phyloP scores from a whole-genome alignment of 2,797 vertebrate genomes.

The Pangasius krempfi region DNA sequence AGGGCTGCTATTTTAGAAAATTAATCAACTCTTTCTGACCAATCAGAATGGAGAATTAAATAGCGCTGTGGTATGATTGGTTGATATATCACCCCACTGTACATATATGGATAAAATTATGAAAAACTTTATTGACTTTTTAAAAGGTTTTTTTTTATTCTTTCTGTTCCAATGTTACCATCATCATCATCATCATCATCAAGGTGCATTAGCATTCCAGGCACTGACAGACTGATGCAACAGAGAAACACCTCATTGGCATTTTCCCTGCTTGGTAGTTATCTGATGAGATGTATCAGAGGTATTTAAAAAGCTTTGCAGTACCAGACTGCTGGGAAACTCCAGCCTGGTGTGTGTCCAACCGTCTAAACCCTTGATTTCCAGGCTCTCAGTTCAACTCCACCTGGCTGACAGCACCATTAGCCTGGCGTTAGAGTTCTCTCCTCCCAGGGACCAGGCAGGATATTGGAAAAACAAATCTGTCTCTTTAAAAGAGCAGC shows the following conservation, averaged over 20 bases:
- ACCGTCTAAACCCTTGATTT: background rate
- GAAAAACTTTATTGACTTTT: background rate
- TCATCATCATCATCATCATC: background rate
- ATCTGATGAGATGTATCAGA: background rate
- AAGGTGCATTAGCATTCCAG: background rate
- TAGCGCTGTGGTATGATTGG: background rate
- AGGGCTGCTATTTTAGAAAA: background rate
- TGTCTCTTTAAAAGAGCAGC: background rate
- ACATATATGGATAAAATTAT: background rate
- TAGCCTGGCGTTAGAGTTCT: background rate
- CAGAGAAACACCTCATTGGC: background rate
- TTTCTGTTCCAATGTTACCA: background rate
- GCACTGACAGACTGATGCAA: background rate
- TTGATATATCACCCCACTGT: background rate
- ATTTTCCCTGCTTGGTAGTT: background rate
- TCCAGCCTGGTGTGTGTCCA: background rate
- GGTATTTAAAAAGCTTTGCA: conserved; percentile 8
- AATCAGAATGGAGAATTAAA: background rate
- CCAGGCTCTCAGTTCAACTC: conserved; percentile 13
- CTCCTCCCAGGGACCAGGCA: background rate
- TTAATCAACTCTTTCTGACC: background rate
- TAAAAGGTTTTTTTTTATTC: background rate
- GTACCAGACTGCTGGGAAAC: conserved; percentile 11
- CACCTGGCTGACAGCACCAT: background rate
- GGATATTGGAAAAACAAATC: background rate